Base-by-base conservation (phyloP, 2,113 vertebrate species). In the Leucoraja erinaceus region DNA sequence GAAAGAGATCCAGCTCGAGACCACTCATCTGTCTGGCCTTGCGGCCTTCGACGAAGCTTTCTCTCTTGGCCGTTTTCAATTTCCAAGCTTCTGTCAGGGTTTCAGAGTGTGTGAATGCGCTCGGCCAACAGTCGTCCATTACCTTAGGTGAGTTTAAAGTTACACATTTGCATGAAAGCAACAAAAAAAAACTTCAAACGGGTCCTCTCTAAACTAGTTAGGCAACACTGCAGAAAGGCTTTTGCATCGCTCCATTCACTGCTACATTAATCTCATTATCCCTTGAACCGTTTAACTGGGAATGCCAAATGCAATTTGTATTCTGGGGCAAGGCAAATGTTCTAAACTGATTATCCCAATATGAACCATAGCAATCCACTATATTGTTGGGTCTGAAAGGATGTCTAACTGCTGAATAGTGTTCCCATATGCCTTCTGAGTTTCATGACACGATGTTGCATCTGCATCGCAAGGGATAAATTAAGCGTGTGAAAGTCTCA, bases 401-500 rank as follows among this genome's bases (percentile, higher is more conserved):
- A 97, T 97, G 96, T 97, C 97, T 97, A 96, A 96, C 96, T 95
- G 94, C 96, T 98, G 98, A 98, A 98, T 98, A 97, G 97, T 97
- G 97, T 97, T 98, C 98, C 98, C 98, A 98, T 97, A 98, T 99
- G 98, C 98, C 98, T 98, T 98, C 97, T 96, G 97, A 99, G 98
- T 98, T 99, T 98, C 98, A 97, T 97, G 97, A 98, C 98, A 99
- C 98, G 98, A 98, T 98, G 98, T 98, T 99, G 98, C 97, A 96
- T 98, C 98, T 98, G 97, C 97, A 98, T 98, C 98, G 98, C 97
- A 98, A 98, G 97, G 97, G 98, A 98, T 98, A 99, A 99, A 99
- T 99, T 98, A 99, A 99, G 98, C 98, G 97, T 99, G 98, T 98
- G 98, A 99, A 99, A 98, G 98, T 98, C 98, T 99, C 98, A 97